Evolutionary conservation across 1,140 invertebrate species (phyloP), one percentile per base, ranked within the genome.

Genomic region (Phymorhynchus buccinoides): DNA sequence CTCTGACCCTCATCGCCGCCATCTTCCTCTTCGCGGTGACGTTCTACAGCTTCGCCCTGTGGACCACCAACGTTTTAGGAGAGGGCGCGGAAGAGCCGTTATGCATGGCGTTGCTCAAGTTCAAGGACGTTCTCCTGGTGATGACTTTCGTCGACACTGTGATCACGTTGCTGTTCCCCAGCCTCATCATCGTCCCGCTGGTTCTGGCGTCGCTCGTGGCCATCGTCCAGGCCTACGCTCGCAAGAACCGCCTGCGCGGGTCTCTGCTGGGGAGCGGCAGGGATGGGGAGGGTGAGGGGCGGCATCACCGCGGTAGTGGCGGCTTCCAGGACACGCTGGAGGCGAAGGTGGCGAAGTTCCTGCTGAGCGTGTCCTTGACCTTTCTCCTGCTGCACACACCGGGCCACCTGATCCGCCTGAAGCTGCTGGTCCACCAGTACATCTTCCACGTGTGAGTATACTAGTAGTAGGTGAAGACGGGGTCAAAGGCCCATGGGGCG

Each of bases 361-460:
- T 97, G 7, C 94, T 97, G 1, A 93, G 97, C 41, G 96, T 97
- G 22, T 97, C 96, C 0, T 95, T 95, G 1, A 96, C 96, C 2
- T 97, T 97, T 91, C 95, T 97, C 0, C 93, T 95, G 62, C 94
- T 97, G n/a, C 97, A 97, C 93, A 92, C 97, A n/a, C 97, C 97
- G 0, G 91, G 92, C 77, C 93, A 94, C 89, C 87, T 90, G 56
- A 90, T 94, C 37, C 84, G 94, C 42, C 44, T 79, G 35, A 75
- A 75, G 16, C 73, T 75, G 73, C 73, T 79, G 18, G 77, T 52
- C 7, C 16, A 52, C 18, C 27, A 32, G 44, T 79, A 52, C 44
- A 79, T 79, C 18, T 6, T 79, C 12, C 42, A 48, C 12, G 1
- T n/a, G 37, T 27, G 80, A 80, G 75, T 87, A 68, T 79, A n/a